phyloP scores from a whole-genome alignment of 2,888 invertebrate genomes.

The Molanna angustata region DNA sequence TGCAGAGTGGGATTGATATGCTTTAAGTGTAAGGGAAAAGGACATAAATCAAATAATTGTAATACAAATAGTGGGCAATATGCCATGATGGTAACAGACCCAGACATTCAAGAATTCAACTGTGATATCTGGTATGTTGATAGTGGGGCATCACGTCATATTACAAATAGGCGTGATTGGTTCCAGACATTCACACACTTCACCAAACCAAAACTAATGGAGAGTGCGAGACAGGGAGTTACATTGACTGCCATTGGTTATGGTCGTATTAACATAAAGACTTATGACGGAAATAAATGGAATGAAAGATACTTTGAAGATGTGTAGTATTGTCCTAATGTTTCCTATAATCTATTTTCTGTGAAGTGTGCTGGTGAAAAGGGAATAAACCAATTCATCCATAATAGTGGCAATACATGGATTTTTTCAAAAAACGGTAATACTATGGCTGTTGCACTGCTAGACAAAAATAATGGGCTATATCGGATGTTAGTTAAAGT shows the following conservation, averaged over 20 bases:
- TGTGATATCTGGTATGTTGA: neutral
- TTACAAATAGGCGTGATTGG: slow-evolving; percentile 1
- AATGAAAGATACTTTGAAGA: neutral
- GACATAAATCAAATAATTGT: neutral
- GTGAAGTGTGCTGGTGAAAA: neutral
- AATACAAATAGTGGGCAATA: too few relatives aligned
- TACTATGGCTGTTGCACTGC: neutral
- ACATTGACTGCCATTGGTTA: neutral
- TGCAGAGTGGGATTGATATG: neutral
- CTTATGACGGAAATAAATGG: neutral
- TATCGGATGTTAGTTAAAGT: neutral
- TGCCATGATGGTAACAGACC: too few relatives aligned
- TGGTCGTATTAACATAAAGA: neutral
- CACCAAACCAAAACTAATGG: neutral
- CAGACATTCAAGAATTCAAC: neutral
- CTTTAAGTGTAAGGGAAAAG: slow-evolving; percentile 3
- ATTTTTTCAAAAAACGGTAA: neutral
- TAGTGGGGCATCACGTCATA: slow-evolving; percentile 2
- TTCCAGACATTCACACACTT: neutral
- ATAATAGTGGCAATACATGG: neutral
- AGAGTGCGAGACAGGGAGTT: neutral
- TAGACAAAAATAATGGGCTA: neutral
- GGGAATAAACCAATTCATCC: neutral
- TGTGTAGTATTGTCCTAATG: slow-evolving; percentile 1
- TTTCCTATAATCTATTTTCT: slow-evolving; percentile 2